These are phyloP conservation scores for Symphodus melops DNA, from an alignment of 2,113 vertebrate species.

Conservation along the genomic window DNA sequence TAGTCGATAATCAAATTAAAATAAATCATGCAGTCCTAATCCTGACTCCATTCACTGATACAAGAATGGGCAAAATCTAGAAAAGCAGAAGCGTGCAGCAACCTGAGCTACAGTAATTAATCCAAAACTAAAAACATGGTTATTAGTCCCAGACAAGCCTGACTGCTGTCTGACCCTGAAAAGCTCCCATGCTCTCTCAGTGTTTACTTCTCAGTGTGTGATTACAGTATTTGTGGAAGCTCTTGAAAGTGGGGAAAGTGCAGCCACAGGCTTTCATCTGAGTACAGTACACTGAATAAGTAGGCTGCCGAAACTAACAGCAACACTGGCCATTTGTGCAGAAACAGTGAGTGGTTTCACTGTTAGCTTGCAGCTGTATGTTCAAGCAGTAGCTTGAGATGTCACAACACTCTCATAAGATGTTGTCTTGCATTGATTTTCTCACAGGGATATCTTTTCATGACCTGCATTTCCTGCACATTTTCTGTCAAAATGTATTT, in stretches of 20 bases:
- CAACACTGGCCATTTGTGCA: not conserved
- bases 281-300: conserved; percentile 39
- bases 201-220: not conserved
- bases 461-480: too few relatives aligned
- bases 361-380: conserved; percentile 5
- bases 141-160: not conserved
- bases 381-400: conserved; percentile 1
- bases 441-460: too few relatives aligned
- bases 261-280: conserved; percentile 31
- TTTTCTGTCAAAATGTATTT: too few relatives aligned
- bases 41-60: too few relatives aligned
- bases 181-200: not conserved
- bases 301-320: conserved; percentile 16
- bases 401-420: too few relatives aligned
- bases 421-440: too few relatives aligned
- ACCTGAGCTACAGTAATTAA: too few relatives aligned
- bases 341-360: conserved; percentile 21
- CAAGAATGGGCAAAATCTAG: too few relatives aligned
- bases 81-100: too few relatives aligned
- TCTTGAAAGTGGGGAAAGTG: conserved; percentile 17
- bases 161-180: not conserved
- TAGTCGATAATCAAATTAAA: too few relatives aligned
- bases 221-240: conserved; percentile 11
- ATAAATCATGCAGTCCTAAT: too few relatives aligned
- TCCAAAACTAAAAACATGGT: too few relatives aligned